Percentiles rank a stretch among this genome's conserved stretches.
Evolutionary conservation across 2,888 invertebrate genomes (phyloP).

Genomic region (Acanthosepion pharaonis): DNA sequence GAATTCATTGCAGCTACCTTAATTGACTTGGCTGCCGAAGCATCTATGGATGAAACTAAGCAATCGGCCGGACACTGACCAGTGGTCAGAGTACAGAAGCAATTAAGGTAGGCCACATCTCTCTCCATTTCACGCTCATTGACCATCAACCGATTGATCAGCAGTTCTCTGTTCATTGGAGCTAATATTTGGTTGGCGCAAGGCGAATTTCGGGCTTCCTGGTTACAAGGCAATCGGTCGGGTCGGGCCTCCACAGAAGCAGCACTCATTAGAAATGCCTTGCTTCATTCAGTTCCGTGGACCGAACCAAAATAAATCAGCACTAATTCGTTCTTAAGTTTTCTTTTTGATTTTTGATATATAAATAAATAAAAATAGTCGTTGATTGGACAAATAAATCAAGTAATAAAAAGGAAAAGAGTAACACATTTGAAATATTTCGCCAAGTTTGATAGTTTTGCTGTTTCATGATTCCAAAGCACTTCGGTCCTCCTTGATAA

Average conservation of each 20-base stretch:
- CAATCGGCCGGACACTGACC: constrained; percentile 1
- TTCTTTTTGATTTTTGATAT: background rate
- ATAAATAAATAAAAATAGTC: background rate
- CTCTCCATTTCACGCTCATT: constrained; percentile 33
- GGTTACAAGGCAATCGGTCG: background rate
- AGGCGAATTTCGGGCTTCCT: background rate
- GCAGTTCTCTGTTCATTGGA: background rate
- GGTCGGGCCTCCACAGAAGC: background rate
- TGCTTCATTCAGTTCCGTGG: background rate
- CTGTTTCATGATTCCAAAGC: too few species aligned
- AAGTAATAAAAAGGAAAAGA: too few species aligned
- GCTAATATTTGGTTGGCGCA: constrained; percentile 8
- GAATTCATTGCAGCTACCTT: background rate
- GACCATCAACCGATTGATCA: constrained; percentile 33
- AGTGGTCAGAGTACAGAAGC: constrained; percentile 33
- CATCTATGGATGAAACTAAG: background rate
- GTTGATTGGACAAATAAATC: too few species aligned
- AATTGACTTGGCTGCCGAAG: background rate
- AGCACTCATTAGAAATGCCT: background rate
- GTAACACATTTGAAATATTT: too few species aligned
- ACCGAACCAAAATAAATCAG: background rate
- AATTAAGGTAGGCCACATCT: background rate
- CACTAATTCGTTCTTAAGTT: background rate
- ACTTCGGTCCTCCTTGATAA: too few species aligned
- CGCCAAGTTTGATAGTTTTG: too few species aligned